Conservation (phyloP, 2,888 invertebrate species). For the Acronicta leporina region DNA sequence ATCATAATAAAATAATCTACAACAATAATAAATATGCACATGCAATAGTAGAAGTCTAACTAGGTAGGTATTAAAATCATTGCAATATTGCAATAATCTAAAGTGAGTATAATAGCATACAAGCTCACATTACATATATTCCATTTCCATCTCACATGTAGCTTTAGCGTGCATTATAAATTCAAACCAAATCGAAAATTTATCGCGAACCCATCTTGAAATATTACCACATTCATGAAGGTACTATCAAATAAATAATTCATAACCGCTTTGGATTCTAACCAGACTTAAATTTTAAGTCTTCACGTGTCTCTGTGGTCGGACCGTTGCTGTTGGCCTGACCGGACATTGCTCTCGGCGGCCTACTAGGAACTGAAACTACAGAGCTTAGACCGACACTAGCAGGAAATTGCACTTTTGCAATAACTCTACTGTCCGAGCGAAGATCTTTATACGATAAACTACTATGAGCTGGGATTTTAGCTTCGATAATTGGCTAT, state of each 20-base stretch:
- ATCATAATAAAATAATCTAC: too few species aligned
- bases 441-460: conserved; percentile 24
- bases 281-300: conserved; percentile 17
- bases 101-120: too few species aligned
- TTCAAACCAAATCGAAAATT: background rate
- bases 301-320: conserved; percentile 2
- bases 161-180: background rate
- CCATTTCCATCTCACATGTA: background rate
- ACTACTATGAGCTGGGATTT: conserved; percentile 11
- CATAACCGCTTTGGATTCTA: background rate
- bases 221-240: conserved; percentile 1
- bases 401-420: conserved; percentile 63
- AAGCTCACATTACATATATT: background rate
- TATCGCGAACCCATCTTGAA: background rate
- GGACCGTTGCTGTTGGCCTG: conserved; percentile 7
- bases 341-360: conserved; percentile 48
- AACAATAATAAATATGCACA: too few species aligned
- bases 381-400: conserved; percentile 34
- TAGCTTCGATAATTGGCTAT: background rate
- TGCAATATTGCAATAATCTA: too few species aligned
- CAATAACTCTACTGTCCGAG: conserved; percentile 49
- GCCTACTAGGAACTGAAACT: conserved; percentile 46
- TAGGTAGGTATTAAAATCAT: too few species aligned
- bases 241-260: conserved; percentile 4
- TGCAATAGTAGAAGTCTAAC: too few species aligned